Evolutionary conservation across 2,797 vertebrate species (phyloP).

Genomic region (Varecia variegata): DNA sequence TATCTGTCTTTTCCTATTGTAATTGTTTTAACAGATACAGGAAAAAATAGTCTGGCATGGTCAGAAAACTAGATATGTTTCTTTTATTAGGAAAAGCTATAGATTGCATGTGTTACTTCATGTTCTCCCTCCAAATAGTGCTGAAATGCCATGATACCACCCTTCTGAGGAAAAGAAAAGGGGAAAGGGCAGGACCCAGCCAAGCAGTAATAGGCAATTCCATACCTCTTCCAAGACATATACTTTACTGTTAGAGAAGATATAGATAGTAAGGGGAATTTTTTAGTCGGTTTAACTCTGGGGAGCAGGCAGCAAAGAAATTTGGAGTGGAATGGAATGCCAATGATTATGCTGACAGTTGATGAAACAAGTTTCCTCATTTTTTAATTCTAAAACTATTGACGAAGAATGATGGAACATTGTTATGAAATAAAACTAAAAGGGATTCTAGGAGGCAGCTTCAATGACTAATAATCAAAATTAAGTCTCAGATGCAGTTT

Average conservation of each 20-base stretch:
- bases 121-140: not conserved
- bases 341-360: not conserved
- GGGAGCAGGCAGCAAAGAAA: not conserved
- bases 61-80: not conserved
- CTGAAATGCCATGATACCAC: not conserved
- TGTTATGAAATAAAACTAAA: slow-evolving; percentile 63
- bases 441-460: slow-evolving; percentile 47
- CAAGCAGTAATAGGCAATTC: not conserved
- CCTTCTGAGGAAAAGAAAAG: not conserved
- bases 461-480: slow-evolving; percentile 74
- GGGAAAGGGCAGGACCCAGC: not conserved
- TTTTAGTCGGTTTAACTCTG: not conserved
- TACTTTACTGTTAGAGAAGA: not conserved
- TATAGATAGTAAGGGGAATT: not conserved
- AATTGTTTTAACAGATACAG: not conserved
- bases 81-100: not conserved
- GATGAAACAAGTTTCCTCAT: not conserved
- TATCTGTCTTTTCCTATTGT: not conserved
- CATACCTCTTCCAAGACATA: not conserved
- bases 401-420: slow-evolving; percentile 45
- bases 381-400: slow-evolving; percentile 45
- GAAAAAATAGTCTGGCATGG: not conserved
- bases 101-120: not conserved
- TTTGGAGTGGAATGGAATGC: not conserved
- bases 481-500: slow-evolving; percentile 45